A percentile compares a stretch with the other conserved stretches of the same genome.
phyloP scores from a whole-genome alignment of 2,113 vertebrate species.

The Pitta sordida region DNA sequence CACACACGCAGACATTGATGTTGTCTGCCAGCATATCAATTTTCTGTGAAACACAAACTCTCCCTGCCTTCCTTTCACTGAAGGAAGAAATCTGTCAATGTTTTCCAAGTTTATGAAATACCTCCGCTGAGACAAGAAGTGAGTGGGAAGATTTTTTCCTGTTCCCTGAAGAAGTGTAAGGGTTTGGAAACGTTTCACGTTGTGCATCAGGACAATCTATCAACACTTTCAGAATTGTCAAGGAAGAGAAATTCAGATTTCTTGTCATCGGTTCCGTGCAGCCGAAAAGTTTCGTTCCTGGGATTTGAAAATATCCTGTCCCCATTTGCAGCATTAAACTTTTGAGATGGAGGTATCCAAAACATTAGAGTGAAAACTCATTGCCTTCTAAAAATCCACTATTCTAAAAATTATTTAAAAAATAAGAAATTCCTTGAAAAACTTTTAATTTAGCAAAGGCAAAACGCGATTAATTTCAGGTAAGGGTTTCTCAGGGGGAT shows the following conservation, averaged over 20 bases:
- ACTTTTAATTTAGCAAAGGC: background rate
- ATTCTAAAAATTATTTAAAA: background rate
- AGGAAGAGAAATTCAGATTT: background rate
- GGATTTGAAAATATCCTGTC: background rate
- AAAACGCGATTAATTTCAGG: background rate
- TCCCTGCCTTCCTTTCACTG: background rate
- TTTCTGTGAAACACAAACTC: constrained; percentile 12
- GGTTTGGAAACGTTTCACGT: constrained; percentile 10
- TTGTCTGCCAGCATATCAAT: constrained; percentile 40
- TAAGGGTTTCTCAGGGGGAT: background rate
- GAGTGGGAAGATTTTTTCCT: constrained; percentile 58
- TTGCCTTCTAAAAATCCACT: rapidly evolving
- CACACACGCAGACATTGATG: background rate
- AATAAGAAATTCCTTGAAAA: background rate
- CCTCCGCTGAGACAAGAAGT: background rate
- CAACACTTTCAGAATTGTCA: background rate
- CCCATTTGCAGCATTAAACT: background rate
- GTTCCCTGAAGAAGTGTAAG: background rate
- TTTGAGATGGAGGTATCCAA: background rate
- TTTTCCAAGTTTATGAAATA: constrained; percentile 29
- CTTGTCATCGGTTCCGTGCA: background rate
- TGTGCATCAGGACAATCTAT: background rate
- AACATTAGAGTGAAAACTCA: background rate
- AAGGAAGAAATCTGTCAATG: constrained; percentile 44
- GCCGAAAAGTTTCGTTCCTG: background rate